A percentile compares a stretch with the other conserved stretches of the same genome.
Conservation (phyloP, 1,140 invertebrate species). For the Druon quercuslanigerum region DNA sequence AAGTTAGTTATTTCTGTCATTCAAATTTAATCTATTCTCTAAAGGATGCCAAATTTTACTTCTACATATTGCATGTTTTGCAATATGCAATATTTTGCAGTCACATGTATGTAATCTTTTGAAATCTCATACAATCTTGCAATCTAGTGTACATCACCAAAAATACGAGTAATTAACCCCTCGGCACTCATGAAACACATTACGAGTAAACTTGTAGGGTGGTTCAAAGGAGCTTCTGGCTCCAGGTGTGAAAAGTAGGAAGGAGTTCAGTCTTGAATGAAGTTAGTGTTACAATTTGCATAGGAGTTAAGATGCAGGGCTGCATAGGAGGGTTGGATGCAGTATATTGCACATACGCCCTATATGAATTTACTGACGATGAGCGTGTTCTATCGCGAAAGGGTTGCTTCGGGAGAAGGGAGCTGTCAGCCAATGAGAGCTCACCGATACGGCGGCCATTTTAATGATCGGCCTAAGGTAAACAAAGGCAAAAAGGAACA, state of each 20-base stretch:
- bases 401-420: slow-evolving; percentile 59
- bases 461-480: slow-evolving; percentile 75
- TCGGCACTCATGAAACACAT: too few relatives aligned
- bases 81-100: too few relatives aligned
- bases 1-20: too few relatives aligned
- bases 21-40: too few relatives aligned
- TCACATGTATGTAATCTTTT: too few relatives aligned
- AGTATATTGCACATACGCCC: slow-evolving; percentile 23
- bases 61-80: too few relatives aligned
- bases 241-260: slow-evolving; percentile 9
- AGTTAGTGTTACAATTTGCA: slow-evolving; percentile 21
- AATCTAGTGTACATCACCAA: too few relatives aligned
- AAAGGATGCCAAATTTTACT: too few relatives aligned
- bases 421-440: slow-evolving; percentile 69
- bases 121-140: too few relatives aligned
- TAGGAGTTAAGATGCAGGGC: not conserved
- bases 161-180: too few relatives aligned
- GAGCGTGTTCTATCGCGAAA: slow-evolving; percentile 61
- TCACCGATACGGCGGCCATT: slow-evolving; percentile 73
- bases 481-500: slow-evolving; percentile 71
- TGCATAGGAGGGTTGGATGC: slow-evolving; percentile 34
- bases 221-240: not conserved
- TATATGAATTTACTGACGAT: slow-evolving; percentile 53
- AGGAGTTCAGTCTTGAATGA: not conserved
- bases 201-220: not conserved